Conservation (phyloP, 2,113 vertebrate species). For the Mastomys natalensis region DNA sequence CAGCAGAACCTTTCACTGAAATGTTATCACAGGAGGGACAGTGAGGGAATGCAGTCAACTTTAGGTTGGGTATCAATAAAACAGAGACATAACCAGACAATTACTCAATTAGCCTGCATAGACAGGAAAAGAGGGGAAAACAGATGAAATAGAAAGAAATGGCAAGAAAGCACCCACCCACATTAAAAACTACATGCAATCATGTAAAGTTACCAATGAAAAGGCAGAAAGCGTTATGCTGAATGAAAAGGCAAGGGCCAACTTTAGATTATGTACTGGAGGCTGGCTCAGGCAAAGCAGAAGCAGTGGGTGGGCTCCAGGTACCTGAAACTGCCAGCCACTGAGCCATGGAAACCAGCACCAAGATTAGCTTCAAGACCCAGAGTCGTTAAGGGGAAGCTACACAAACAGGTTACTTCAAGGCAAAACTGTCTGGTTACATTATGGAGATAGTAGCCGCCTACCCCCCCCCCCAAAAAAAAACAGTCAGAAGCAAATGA, state of each 20-base stretch:
- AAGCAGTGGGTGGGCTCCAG: not conserved
- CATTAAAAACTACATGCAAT: too few relatives aligned
- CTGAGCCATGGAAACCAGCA: not conserved
- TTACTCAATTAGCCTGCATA: not conserved
- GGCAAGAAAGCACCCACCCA: too few relatives aligned
- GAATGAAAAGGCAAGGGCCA: too few relatives aligned
- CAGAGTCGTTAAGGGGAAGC: not conserved
- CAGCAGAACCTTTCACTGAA: not conserved
- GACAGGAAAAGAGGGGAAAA: too few relatives aligned
- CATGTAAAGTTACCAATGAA: too few relatives aligned
- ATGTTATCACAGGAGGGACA: not conserved
- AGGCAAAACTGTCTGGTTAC: constrained; percentile 93
- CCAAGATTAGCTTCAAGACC: not conserved
- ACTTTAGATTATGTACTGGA: too few relatives aligned
- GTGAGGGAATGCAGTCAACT: not conserved
- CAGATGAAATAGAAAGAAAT: too few relatives aligned
- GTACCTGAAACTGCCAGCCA: too few relatives aligned
- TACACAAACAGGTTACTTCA: not conserved
- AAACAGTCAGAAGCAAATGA: constrained; percentile 97
- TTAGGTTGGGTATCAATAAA: constrained; percentile 15
- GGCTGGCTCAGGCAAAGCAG: not conserved
- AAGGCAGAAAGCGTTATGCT: too few relatives aligned
- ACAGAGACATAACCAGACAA: constrained; percentile 10
- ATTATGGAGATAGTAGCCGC: constrained; percentile 99
- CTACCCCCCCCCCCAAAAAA: too few relatives aligned